Percentiles rank a stretch among this genome's conserved stretches.
phyloP scores from a whole-genome alignment of 2,113 vertebrate genomes.

The Tonatia bakeri region DNA sequence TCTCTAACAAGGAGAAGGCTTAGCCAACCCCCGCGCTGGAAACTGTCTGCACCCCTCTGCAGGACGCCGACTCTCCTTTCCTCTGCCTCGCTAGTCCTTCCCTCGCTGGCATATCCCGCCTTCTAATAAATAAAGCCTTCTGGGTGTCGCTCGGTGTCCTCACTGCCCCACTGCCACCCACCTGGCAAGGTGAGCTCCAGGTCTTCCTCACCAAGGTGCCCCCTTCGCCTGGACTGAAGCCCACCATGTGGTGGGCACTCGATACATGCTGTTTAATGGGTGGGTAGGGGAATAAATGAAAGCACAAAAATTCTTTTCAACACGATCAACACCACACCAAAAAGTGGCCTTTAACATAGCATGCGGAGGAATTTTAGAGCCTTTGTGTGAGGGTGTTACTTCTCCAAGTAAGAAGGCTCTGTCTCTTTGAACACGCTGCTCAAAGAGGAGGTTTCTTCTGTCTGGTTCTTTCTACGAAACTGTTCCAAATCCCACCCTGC shows the following conservation, averaged over 20 bases:
- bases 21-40: background rate
- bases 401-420: background rate
- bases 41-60: no score
- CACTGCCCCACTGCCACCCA: fast-evolving
- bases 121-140: fast-evolving
- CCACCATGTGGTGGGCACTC: no score
- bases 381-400: background rate
- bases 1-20: background rate
- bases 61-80: background rate
- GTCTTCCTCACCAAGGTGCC: no score
- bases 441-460: background rate
- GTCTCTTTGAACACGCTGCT: background rate
- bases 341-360: background rate
- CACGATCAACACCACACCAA: background rate
- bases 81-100: background rate
- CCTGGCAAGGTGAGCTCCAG: fast-evolving
- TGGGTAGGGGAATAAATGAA: background rate
- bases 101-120: fast-evolving
- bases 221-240: background rate
- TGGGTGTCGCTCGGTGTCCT: fast-evolving
- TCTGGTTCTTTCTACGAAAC: background rate
- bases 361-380: background rate
- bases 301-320: background rate
- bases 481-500: background rate
- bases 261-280: background rate